phyloP scores from a whole-genome alignment of 2,113 vertebrate species.

The Trematocara macrostoma region DNA sequence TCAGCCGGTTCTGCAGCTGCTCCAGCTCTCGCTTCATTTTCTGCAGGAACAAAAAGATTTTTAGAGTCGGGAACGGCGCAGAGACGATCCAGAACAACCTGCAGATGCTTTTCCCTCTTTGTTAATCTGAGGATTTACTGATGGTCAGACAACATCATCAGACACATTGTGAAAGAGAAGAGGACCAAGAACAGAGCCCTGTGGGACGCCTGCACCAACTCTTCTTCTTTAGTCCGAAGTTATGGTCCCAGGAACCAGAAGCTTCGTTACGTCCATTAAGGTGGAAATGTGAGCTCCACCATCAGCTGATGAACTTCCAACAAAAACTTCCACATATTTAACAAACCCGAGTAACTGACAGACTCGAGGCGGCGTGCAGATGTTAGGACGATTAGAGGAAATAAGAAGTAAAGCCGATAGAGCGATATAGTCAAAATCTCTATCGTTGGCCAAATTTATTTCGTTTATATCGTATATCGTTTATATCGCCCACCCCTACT shows the following conservation, averaged over 20 bases:
- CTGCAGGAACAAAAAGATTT: conserved; percentile 55
- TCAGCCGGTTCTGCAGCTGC: conserved; percentile 81
- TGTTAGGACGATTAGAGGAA: not conserved
- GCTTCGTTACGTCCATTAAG: not conserved
- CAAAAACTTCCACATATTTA: not conserved
- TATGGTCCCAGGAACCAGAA: accelerated
- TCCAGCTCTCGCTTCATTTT: conserved; percentile 95
- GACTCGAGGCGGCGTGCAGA: not conserved
- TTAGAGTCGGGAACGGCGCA: not conserved
- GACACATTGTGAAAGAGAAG: not conserved
- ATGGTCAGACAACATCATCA: not conserved
- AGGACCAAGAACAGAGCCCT: not conserved
- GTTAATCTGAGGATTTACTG: not conserved
- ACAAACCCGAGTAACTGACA: not conserved
- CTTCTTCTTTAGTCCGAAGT: not conserved
- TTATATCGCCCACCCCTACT: too few species aligned
- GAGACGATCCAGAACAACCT: not conserved
- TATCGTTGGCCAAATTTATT: too few species aligned
- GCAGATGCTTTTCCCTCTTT: not conserved
- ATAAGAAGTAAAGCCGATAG: accelerated
- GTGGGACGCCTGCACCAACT: not conserved
- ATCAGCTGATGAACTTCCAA: not conserved
- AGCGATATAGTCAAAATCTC: too few species aligned
- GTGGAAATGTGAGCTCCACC: not conserved
- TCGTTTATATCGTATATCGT: too few species aligned